Evolutionary conservation across 2,888 invertebrate species (phyloP).

Genomic region (Yponomeuta evonymella): DNA sequence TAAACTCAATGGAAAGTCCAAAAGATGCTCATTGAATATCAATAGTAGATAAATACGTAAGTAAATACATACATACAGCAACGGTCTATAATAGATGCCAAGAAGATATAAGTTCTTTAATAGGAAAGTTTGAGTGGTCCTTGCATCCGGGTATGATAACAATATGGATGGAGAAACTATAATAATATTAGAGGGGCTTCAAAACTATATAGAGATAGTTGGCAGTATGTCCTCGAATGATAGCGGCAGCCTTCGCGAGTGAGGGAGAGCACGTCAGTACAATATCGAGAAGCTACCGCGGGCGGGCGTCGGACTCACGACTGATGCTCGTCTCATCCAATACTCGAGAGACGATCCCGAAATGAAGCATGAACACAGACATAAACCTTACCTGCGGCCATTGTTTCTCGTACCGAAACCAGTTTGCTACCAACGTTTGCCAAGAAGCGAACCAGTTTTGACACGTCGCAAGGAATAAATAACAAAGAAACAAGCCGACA

Average conservation of each 20-base stretch:
- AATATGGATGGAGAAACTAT: slow-evolving; percentile 18
- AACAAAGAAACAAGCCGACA: slow-evolving; percentile 62
- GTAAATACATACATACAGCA: slow-evolving; percentile 23
- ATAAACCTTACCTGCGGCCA: slow-evolving; percentile 60
- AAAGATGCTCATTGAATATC: slow-evolving; percentile 19
- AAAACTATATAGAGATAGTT: background rate
- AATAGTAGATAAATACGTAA: slow-evolving; percentile 22
- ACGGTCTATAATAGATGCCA: slow-evolving; percentile 30
- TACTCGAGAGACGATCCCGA: slow-evolving; percentile 43
- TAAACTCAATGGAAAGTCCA: slow-evolving; percentile 7
- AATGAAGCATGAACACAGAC: slow-evolving; percentile 64
- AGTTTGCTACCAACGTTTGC: background rate
- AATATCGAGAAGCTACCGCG: slow-evolving; percentile 9
- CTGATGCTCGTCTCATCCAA: slow-evolving; percentile 38
- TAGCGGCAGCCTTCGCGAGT: slow-evolving; percentile 8
- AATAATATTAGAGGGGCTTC: slow-evolving; percentile 1
- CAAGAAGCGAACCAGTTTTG: slow-evolving; percentile 41
- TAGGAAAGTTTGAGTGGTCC: slow-evolving; percentile 88
- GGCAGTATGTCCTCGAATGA: slow-evolving; percentile 4
- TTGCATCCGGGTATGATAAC: slow-evolving; percentile 69
- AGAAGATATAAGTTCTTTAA: slow-evolving; percentile 42
- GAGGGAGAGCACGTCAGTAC: background rate
- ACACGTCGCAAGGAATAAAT: slow-evolving; percentile 43
- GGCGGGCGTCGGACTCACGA: background rate
- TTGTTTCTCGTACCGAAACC: slow-evolving; percentile 27